Evolutionary conservation across 2,113 vertebrate species (phyloP).

Genomic region (Myiopsitta monachus): DNA sequence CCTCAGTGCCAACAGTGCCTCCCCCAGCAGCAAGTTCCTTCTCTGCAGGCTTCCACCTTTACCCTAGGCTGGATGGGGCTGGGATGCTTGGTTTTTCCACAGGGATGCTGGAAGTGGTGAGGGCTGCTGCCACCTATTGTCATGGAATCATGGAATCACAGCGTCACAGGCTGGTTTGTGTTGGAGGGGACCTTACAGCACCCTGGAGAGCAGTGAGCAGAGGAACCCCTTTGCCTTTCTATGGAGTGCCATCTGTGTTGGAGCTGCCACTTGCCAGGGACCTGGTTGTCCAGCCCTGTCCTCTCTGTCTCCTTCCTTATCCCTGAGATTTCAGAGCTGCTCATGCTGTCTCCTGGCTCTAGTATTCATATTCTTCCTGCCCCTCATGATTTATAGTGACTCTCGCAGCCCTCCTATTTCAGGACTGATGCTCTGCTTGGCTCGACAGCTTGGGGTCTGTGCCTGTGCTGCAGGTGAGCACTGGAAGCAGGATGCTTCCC

Average conservation of each 20-base stretch:
- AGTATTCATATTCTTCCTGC: background rate
- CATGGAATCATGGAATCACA: background rate
- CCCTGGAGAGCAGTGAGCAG: background rate
- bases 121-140: background rate
- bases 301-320: background rate
- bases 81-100: background rate
- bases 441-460: background rate
- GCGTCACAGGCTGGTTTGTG: background rate
- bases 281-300: background rate
- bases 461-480: background rate
- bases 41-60: background rate
- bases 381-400: rapidly evolving
- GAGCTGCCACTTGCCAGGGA: background rate
- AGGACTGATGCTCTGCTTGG: background rate
- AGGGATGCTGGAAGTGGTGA: background rate
- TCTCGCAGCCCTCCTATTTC: background rate
- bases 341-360: background rate
- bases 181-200: background rate
- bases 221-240: background rate
- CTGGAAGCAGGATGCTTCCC: background rate
- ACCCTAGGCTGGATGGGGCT: background rate
- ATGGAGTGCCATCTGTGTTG: rapidly evolving
- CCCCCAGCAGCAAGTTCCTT: background rate
- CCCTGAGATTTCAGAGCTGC: background rate
- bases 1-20: background rate